Evolutionary conservation across 2,888 invertebrate genomes (phyloP), one percentile per base, ranked within the genome.

Genomic region (Acheta domesticus): DNA sequence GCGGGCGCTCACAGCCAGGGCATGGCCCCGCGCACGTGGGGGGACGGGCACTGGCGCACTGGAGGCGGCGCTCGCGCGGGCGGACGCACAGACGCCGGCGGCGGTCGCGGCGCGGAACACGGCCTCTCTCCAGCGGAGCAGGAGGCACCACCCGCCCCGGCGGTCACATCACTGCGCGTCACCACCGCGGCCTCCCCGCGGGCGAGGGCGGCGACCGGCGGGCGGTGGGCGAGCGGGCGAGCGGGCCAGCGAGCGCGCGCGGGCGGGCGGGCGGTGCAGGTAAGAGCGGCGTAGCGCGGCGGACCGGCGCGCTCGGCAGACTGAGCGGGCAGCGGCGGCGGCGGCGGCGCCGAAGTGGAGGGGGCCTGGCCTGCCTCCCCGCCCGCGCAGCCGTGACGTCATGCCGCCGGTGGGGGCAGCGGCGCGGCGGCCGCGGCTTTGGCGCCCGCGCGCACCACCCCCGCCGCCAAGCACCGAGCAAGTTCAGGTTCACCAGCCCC

Each of bases 391-490:
- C 36, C 36, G 36, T 36, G 36, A 36, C 36, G 36, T 36, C 73
- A n/a, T 11, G 73, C 73, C 16, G 73, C 19, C n/a, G 73, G 75
- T 75, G 23, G 75, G 16, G 20, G 21, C 75, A 16, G 20, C 23
- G 36, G 36, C 23, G 75, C 75, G 75, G 75, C 23, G 19, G 75
- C 73, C 78, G 78, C 78, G 74, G 73, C 78, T 62, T 48, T 49
- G 73, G 36, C n/a, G 78, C 78, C 21, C 77, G 62, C 49, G 23
- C 49, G 21, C 50, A 16, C 77, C 23, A 4, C 21, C 77, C 5
- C 20, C 50, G 77, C 23, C 49, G 77, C 62, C 21, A 36, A 23
- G 62, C 78, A 8, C 36, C 36, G 36, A 36, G 36, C 36, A 36
- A 36, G 36, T 36, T n/a, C 23, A 23, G 19, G 23, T 48, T 11